Evolutionary conservation across 2,888 invertebrate species (phyloP).

Genomic region (Cerceris ruficornis): DNA sequence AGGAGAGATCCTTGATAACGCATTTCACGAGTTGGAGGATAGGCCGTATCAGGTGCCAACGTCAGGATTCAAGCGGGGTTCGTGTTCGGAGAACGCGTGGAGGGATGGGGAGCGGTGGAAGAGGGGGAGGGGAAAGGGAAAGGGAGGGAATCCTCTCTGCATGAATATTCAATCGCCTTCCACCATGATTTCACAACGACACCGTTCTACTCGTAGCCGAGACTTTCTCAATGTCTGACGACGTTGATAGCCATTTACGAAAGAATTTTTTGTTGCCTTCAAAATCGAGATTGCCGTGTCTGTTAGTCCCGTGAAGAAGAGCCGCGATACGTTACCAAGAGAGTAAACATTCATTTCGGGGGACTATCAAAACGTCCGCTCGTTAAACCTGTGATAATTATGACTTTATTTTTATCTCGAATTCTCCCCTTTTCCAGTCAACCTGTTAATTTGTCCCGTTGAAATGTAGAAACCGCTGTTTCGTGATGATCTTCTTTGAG

Average conservation of each 20-base stretch:
- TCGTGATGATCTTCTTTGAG: too few relatives aligned
- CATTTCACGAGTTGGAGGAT: conserved; percentile 33
- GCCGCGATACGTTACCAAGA: too few relatives aligned
- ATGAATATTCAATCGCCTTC: conserved; percentile 63
- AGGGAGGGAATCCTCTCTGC: conserved; percentile 33
- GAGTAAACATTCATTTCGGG: too few relatives aligned
- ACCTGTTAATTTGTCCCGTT: too few relatives aligned
- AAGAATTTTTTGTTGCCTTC: conserved; percentile 29
- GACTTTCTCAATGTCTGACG: conserved; percentile 52
- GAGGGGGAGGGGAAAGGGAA: not conserved
- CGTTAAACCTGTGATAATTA: too few relatives aligned
- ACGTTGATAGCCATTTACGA: conserved; percentile 52
- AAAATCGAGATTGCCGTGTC: not conserved
- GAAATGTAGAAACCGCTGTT: too few relatives aligned
- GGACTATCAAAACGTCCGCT: too few relatives aligned
- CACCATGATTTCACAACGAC: conserved; percentile 58
- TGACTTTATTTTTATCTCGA: too few relatives aligned
- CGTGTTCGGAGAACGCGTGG: conserved; percentile 28
- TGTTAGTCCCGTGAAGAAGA: too few relatives aligned
- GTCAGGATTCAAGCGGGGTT: conserved; percentile 51
- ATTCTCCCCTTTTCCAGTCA: too few relatives aligned
- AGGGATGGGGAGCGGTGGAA: not conserved
- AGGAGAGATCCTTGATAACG: conserved; percentile 47
- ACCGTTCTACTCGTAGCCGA: conserved; percentile 41
- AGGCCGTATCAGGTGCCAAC: conserved; percentile 54